Evolutionary conservation across 2,888 invertebrate genomes (phyloP), one percentile per base, ranked within the genome.

Genomic region (Lutraria lutraria): DNA sequence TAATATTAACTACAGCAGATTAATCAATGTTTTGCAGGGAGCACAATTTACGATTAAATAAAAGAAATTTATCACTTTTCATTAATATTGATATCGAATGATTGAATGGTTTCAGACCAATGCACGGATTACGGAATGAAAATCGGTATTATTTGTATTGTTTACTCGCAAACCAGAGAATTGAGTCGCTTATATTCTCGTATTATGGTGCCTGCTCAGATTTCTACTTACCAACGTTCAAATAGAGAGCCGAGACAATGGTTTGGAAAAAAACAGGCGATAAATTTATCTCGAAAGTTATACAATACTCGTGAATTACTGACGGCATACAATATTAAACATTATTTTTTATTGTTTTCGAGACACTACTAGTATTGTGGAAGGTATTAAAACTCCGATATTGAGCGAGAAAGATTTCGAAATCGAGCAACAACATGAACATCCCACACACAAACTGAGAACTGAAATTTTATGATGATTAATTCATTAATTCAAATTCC

Each of bases 31-130:
- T 68, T 68, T 25, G 2, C 3, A 21, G n/a, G 25, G n/a, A 13
- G 25, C 12, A n/a, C 4, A n/a, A 68, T 12, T n/a, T n/a, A 68
- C n/a, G 63, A 68, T 68, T 68, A 68, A 68, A 68, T 68, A 68
- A 25, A 68, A 68, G 25, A 25, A n/a, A 68, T 68, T 68, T 68
- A 68, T 68, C 25, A 25, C 63, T 25, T 68, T 68, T 68, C 63
- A 68, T 12, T 68, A 68, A 68, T 68, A 68, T 68, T 68, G 25
- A 68, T n/a, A 68, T 25, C 0, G 63, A n/a, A 25, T 25, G 25
- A 68, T 25, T 68, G 63, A 68, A n/a, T 63, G 25, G 25, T n/a
- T n/a, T 68, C 6, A 68, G 63, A 68, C 63, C 63, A 68, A 68
- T n/a, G 63, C 63, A 68, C 8, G n/a, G 63, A 1, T 25, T 68